phyloP scores from a whole-genome alignment of 2,888 invertebrate genomes.

The Pemphredon lugubris region DNA sequence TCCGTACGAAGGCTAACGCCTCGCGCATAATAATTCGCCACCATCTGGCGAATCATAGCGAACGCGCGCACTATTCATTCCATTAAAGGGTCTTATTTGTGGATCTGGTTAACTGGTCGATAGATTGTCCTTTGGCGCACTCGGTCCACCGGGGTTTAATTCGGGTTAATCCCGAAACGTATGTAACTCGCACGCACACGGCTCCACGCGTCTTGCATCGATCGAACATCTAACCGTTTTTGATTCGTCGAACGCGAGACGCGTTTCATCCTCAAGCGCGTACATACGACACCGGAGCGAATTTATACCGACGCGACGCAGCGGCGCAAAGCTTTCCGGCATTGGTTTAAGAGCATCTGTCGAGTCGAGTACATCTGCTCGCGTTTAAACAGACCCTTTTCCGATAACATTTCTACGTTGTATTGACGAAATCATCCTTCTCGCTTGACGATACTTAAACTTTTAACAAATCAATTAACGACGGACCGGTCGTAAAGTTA shows the following conservation, averaged over 20 bases:
- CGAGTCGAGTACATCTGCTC: slow-evolving; percentile 53
- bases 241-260: slow-evolving; percentile 2
- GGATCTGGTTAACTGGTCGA: slow-evolving; percentile 51
- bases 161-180: slow-evolving; percentile 48
- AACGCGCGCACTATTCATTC: slow-evolving; percentile 1
- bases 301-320: slow-evolving; percentile 24
- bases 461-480: too few species aligned
- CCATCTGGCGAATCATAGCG: slow-evolving; percentile 37
- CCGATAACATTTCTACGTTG: slow-evolving; percentile 44
- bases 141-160: slow-evolving; percentile 31
- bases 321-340: slow-evolving; percentile 41
- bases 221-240: not conserved
- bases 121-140: slow-evolving; percentile 37
- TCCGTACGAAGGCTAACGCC: slow-evolving; percentile 20
- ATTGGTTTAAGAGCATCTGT: slow-evolving; percentile 48
- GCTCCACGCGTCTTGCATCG: not conserved
- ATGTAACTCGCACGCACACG: not conserved
- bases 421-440: slow-evolving; percentile 5
- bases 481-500: too few species aligned
- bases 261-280: not conserved
- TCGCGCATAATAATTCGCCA: slow-evolving; percentile 21
- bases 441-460: slow-evolving; percentile 1
- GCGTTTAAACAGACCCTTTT: slow-evolving; percentile 48
- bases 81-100: slow-evolving; percentile 44
- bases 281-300: slow-evolving; percentile 39